These are phyloP conservation scores for Tetramorium bicarinatum DNA, from an alignment of 2,888 invertebrate species.

Conservation along the genomic window DNA sequence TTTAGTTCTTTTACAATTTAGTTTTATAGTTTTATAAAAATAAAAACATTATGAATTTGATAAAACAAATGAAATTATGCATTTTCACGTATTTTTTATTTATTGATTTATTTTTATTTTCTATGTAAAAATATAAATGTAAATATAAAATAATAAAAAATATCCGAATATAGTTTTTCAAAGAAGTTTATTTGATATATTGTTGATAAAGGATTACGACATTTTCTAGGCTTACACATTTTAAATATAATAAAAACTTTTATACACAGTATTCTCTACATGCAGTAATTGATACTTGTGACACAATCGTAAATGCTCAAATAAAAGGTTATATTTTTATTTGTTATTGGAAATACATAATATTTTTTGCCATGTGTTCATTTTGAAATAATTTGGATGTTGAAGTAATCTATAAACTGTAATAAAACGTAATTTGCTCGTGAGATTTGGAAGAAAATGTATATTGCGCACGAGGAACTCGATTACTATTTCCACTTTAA, in stretches of 20 bases:
- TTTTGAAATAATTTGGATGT: not conserved
- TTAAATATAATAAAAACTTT: not conserved
- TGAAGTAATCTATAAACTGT: not conserved
- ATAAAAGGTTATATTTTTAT: not conserved
- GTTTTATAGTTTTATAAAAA: not conserved
- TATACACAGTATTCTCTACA: not conserved
- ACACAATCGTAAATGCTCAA: not conserved
- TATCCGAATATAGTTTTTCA: not conserved
- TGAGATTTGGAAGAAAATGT: constrained; percentile 16
- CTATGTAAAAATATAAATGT: not conserved
- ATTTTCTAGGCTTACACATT: not conserved
- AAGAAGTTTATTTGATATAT: not conserved
- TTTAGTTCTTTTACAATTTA: not conserved
- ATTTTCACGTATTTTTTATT: not conserved
- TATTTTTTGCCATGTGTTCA: not conserved
- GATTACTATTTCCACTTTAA: constrained; percentile 26
- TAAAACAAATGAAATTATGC: not conserved
- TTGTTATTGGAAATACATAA: not conserved
- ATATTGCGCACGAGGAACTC: not conserved
- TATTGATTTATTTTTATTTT: not conserved
- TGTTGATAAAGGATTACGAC: not conserved
- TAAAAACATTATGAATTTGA: not conserved
- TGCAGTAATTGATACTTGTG: not conserved
- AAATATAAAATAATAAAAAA: not conserved
- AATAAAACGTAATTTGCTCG: constrained; percentile 5